Evolutionary conservation across 2,888 invertebrate genomes (phyloP).

Genomic region (Sabatieria punctata): DNA sequence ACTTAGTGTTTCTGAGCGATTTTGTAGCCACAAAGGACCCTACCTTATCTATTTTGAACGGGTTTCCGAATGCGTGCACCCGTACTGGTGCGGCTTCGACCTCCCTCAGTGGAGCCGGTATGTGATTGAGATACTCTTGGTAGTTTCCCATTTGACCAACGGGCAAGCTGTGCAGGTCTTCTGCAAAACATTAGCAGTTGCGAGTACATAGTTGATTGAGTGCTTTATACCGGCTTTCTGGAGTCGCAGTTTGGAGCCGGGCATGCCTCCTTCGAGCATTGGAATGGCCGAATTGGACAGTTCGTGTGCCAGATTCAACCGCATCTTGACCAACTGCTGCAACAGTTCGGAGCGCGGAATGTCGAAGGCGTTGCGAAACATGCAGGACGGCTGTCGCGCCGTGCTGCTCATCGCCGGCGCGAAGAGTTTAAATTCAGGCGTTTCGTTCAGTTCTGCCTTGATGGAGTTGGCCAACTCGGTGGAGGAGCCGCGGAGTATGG

Average conservation of each 20-base stretch:
- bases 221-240: conserved; percentile 49
- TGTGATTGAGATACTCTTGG: conserved; percentile 75
- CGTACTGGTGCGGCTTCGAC: conserved; percentile 84
- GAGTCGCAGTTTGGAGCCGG: conserved; percentile 51
- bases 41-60: conserved; percentile 94
- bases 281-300: conserved; percentile 13
- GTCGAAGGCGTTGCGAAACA: conserved; percentile 85
- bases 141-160: conserved; percentile 99
- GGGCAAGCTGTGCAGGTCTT: conserved; percentile 82
- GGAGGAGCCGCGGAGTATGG: neutral
- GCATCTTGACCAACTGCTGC: conserved; percentile 82
- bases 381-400: conserved; percentile 21
- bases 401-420: neutral
- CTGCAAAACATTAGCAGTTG: too few relatives aligned
- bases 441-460: neutral
- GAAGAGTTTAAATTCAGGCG: neutral
- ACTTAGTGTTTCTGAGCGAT: too few relatives aligned
- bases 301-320: conserved; percentile 54
- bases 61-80: conserved; percentile 98
- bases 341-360: conserved; percentile 69
- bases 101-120: conserved; percentile 69
- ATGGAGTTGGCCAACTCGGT: neutral
- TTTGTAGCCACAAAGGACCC: too few relatives aligned
- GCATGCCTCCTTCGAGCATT: conserved; percentile 37
- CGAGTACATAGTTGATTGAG: neutral